Conservation (phyloP, 2,888 invertebrate species). For the Drosophila lutescens region DNA sequence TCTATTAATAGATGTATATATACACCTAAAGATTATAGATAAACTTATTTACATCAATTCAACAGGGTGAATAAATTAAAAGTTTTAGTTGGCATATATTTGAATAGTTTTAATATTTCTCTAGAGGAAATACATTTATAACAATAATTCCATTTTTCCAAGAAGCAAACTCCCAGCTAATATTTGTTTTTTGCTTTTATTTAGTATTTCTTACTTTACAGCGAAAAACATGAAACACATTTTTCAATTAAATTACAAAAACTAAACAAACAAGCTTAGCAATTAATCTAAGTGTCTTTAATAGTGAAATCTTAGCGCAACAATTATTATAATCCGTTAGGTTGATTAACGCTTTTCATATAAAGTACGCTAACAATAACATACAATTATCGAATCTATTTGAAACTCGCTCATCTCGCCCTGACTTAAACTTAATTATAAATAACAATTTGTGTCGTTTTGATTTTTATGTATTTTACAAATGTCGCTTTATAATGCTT, state of each 20-base stretch:
- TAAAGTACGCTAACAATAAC: constrained; percentile 49
- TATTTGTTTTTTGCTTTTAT: constrained; percentile 56
- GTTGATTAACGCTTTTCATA: constrained; percentile 27
- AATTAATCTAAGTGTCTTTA: constrained; percentile 48
- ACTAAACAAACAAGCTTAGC: constrained; percentile 74
- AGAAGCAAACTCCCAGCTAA: background rate
- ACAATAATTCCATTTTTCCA: background rate
- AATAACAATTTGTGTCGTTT: constrained; percentile 49
- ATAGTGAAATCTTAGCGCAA: constrained; percentile 70
- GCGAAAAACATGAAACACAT: constrained; percentile 64
- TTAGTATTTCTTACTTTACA: constrained; percentile 63
- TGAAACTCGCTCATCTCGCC: constrained; percentile 5
- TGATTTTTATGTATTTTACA: constrained; percentile 53
- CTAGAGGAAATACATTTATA: no score
- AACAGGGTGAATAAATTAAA: no score
- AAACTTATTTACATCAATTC: no score
- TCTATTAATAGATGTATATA: no score
- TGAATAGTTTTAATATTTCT: no score
- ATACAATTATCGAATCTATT: constrained; percentile 37
- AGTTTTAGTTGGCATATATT: no score
- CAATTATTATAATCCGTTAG: constrained; percentile 54
- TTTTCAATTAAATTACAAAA: constrained; percentile 50
- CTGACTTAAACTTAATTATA: constrained; percentile 41
- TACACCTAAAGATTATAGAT: no score
- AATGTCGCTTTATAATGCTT: constrained; percentile 40